Percentiles rank a stretch among this genome's conserved stretches.
Evolutionary conservation across 2,797 vertebrate genomes (phyloP).

Genomic region (Oreochromis grahami): DNA sequence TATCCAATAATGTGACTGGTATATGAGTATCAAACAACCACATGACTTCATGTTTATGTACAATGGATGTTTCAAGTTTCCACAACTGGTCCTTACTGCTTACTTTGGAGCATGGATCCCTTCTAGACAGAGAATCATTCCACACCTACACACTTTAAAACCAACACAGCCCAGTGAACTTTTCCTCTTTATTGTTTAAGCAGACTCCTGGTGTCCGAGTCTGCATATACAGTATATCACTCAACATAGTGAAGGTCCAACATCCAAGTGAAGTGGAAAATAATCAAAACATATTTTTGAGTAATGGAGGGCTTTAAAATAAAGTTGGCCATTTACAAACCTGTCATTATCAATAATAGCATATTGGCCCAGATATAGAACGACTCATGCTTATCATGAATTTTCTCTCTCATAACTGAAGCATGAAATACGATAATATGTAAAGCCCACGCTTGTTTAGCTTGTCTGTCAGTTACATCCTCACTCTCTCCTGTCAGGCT

Average conservation of each 20-base stretch:
- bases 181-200: background rate
- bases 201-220: background rate
- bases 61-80: background rate
- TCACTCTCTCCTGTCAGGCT: background rate
- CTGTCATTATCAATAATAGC: background rate
- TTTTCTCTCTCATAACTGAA: background rate
- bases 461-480: background rate
- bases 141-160: background rate
- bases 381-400: background rate
- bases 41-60: background rate
- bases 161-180: accelerated
- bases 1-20: background rate
- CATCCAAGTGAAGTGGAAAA: background rate
- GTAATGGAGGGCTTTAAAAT: background rate
- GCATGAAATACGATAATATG: background rate
- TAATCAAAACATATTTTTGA: background rate
- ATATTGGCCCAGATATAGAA: background rate
- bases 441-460: background rate
- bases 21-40: background rate
- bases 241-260: background rate
- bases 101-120: background rate
- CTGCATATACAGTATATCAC: background rate
- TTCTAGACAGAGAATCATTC: accelerated
- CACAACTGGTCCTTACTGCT: background rate
- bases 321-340: background rate